Conservation (phyloP, 1,140 invertebrate genomes). For the Lamellibrachia luymesi region DNA sequence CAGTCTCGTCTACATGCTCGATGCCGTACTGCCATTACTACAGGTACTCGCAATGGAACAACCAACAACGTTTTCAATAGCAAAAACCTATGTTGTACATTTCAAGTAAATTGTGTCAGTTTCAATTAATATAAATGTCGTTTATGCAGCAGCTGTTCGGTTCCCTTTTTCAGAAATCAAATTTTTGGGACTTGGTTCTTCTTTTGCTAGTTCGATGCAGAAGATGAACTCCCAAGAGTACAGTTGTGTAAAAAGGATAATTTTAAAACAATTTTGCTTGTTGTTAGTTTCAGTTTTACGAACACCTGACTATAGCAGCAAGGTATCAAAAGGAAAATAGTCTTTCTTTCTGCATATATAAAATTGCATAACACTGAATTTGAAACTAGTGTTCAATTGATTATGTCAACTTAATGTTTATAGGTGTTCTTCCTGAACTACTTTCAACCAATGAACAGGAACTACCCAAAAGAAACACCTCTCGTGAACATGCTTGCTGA, state of each 20-base stretch:
- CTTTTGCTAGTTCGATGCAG: too few relatives aligned
- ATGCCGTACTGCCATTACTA: conserved; percentile 48
- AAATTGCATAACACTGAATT: too few relatives aligned
- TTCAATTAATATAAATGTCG: too few relatives aligned
- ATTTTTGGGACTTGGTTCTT: too few relatives aligned
- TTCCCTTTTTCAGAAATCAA: too few relatives aligned
- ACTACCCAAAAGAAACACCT: conserved; percentile 44
- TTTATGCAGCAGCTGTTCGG: too few relatives aligned
- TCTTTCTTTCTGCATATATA: too few relatives aligned
- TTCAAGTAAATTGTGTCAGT: neutral
- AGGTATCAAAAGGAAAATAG: too few relatives aligned
- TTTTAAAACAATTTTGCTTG: too few relatives aligned
- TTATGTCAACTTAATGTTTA: neutral
- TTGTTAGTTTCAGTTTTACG: neutral
- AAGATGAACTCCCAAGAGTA: too few relatives aligned
- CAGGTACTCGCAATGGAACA: conserved; percentile 33
- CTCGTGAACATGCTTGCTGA: conserved; percentile 45
- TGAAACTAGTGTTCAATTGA: neutral
- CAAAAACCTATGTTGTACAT: neutral
- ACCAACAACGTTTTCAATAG: neutral
- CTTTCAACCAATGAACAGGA: conserved; percentile 43
- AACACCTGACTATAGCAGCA: neutral
- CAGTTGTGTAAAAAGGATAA: too few relatives aligned
- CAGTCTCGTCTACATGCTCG: conserved; percentile 47
- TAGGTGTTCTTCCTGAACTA: conserved; percentile 49